These are phyloP conservation scores for Clanis bilineata DNA, from an alignment of 2,888 invertebrate species.

Conservation along the genomic window DNA sequence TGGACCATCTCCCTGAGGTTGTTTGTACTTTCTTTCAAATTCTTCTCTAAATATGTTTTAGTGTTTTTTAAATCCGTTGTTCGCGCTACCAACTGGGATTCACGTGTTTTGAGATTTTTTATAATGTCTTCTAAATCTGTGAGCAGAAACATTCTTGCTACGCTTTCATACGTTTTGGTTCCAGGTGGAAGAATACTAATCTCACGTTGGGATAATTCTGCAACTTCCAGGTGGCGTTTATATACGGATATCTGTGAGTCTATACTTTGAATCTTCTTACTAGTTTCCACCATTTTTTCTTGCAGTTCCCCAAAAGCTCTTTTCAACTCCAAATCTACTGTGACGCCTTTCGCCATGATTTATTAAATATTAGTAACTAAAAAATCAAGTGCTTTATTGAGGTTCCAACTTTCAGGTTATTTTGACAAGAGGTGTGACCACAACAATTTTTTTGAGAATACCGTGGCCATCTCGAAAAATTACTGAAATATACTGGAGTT, in stretches of 20 bases:
- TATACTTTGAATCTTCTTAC: constrained; percentile 89
- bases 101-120: constrained; percentile 83
- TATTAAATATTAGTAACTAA: background rate
- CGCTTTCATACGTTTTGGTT: constrained; percentile 89
- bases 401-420: too few relatives aligned
- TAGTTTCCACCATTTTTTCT: constrained; percentile 90
- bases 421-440: background rate
- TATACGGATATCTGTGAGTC: constrained; percentile 89
- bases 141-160: constrained; percentile 92
- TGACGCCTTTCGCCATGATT: constrained; percentile 16
- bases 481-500: too few relatives aligned
- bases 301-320: constrained; percentile 92
- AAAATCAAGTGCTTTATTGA: background rate
- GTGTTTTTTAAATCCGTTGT: constrained; percentile 88
- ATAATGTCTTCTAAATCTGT: constrained; percentile 85
- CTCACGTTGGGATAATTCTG: constrained; percentile 87
- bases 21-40: constrained; percentile 91
- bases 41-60: constrained; percentile 90
- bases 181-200: constrained; percentile 82
- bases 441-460: too few relatives aligned
- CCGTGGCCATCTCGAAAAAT: too few relatives aligned
- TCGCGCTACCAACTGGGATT: constrained; percentile 82
- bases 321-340: constrained; percentile 81
- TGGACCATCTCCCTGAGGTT: constrained; percentile 92
- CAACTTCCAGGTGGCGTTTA: constrained; percentile 85